Conservation (phyloP, 2,797 vertebrate species). For the Chiropotes sagulatus region DNA sequence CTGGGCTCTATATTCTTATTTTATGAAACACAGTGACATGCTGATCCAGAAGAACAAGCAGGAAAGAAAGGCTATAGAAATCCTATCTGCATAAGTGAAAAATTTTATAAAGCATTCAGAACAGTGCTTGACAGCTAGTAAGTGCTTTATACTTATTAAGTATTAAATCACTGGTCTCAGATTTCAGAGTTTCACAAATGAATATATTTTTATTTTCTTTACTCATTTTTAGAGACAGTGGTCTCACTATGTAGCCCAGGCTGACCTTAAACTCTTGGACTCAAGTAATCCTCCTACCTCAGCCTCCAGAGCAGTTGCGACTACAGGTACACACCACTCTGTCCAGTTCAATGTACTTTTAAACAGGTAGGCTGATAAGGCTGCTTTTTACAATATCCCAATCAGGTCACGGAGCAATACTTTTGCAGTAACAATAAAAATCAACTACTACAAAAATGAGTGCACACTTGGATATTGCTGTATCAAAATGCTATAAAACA, state of each 20-base stretch:
- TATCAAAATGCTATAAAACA: neutral
- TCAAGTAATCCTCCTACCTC: neutral
- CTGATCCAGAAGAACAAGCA: constrained; percentile 5
- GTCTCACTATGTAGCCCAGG: neutral
- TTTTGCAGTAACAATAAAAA: neutral
- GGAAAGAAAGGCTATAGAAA: constrained; percentile 34
- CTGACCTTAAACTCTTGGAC: neutral
- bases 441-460: constrained; percentile 23
- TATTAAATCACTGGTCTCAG: neutral
- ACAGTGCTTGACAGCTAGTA: neutral
- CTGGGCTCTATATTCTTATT: neutral
- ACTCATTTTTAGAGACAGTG: neutral
- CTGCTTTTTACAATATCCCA: constrained; percentile 7
- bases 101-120: constrained; percentile 9
- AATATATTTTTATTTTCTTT: neutral
- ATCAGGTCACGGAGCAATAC: neutral
- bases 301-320: neutral
- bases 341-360: neutral
- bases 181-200: constrained; percentile 38
- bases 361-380: neutral
- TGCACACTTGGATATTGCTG: neutral
- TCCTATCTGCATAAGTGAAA: neutral
- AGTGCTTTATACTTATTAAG: neutral
- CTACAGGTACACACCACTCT: neutral
- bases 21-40: neutral